Evolutionary conservation across 2,888 invertebrate species (phyloP).

Genomic region (Germaria angustata): DNA sequence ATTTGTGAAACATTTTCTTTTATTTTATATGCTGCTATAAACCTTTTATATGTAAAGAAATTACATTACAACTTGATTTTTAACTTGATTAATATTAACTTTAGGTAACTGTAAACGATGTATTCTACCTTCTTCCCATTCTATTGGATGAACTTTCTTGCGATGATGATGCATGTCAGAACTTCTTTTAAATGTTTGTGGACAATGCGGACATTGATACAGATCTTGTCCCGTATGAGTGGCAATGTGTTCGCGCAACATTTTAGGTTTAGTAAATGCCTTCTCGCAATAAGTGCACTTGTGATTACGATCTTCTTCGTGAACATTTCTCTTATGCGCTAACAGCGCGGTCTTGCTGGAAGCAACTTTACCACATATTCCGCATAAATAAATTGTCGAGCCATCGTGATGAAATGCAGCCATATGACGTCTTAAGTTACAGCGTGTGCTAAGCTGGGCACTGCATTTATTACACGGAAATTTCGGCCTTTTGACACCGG

Average conservation of each 20-base stretch:
- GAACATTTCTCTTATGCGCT: constrained; percentile 69
- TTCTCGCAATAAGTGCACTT: constrained; percentile 71
- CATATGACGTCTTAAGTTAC: constrained; percentile 68
- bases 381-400: constrained; percentile 67
- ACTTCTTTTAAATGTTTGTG: constrained; percentile 78
- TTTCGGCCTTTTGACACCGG: constrained; percentile 61
- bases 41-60: not conserved
- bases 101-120: constrained; percentile 66
- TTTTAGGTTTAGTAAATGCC: constrained; percentile 69
- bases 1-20: too few species aligned
- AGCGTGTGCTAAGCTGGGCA: constrained; percentile 64
- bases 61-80: constrained; percentile 61
- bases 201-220: constrained; percentile 77
- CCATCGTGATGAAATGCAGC: constrained; percentile 69
- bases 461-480: constrained; percentile 68
- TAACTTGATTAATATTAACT: constrained; percentile 60
- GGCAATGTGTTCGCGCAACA: constrained; percentile 76
- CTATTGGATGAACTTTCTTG: constrained; percentile 77
- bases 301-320: constrained; percentile 67
- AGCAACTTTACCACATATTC: constrained; percentile 70
- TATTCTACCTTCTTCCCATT: constrained; percentile 72
- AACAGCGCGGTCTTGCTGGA: constrained; percentile 68
- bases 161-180: constrained; percentile 79
- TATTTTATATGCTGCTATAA: not conserved
- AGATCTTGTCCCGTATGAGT: constrained; percentile 78